Percentiles rank a stretch among this genome's conserved stretches.
Conservation (phyloP, 2,888 invertebrate species). For the Endomychus coccineus region DNA sequence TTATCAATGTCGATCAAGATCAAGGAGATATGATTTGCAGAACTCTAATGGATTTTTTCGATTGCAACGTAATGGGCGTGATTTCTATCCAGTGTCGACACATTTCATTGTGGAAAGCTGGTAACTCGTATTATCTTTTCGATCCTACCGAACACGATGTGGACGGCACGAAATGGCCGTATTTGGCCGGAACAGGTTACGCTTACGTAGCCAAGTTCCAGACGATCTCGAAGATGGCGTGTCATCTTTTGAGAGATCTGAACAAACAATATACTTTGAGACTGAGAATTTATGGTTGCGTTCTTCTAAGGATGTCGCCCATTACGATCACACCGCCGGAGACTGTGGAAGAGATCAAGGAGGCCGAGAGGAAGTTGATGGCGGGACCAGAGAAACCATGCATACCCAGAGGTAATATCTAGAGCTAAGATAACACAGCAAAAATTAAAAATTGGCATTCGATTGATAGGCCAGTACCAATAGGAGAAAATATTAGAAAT, state of each 20-base stretch:
- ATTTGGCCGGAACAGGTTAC: slow-evolving; percentile 25
- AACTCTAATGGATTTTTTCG: slow-evolving; percentile 30
- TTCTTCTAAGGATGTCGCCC: slow-evolving; percentile 2
- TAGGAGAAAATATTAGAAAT: no score
- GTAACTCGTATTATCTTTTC: slow-evolving; percentile 29
- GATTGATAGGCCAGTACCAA: no score
- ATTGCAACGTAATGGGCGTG: slow-evolving; percentile 29
- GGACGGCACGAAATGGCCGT: slow-evolving; percentile 31
- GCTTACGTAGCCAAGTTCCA: slow-evolving; percentile 30
- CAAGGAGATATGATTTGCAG: slow-evolving; percentile 16
- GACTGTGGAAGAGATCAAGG: slow-evolving; percentile 17
- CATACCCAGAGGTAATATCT: no score
- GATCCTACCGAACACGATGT: slow-evolving; percentile 37
- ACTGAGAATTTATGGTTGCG: slow-evolving; percentile 5
- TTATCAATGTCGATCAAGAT: slow-evolving; percentile 7
- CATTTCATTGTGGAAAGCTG: slow-evolving; percentile 34
- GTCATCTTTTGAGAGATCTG: slow-evolving; percentile 21
- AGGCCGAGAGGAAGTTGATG: slow-evolving; percentile 14
- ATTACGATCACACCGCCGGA: slow-evolving; percentile 8
- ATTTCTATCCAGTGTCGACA: slow-evolving; percentile 28
- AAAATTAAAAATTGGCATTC: no score
- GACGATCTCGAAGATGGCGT: slow-evolving; percentile 25
- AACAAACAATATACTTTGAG: slow-evolving; percentile 6
- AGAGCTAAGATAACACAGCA: no score
- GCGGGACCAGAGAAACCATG: slow-evolving; percentile 4